phyloP scores from a whole-genome alignment of 2,113 vertebrate species.

The Tamias sibiricus region DNA sequence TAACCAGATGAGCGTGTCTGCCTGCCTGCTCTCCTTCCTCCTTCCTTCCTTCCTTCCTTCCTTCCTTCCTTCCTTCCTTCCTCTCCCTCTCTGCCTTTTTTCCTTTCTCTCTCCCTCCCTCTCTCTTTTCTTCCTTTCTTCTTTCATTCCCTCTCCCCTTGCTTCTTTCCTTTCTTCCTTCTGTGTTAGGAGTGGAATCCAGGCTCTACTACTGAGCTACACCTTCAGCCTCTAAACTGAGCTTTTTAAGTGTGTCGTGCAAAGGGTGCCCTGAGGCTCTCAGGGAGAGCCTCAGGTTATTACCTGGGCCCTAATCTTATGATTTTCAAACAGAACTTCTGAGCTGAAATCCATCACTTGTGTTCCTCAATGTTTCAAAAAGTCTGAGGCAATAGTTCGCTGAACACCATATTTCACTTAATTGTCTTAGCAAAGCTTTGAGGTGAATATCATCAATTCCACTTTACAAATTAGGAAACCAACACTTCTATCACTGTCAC shows the following conservation, averaged over 20 bases:
- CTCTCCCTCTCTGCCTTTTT: no score
- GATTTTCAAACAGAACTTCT: not conserved
- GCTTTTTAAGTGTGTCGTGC: not conserved
- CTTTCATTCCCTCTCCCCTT: no score
- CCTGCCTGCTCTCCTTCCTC: no score
- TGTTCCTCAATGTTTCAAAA: not conserved
- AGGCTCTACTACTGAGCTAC: no score
- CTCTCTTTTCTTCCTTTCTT: no score
- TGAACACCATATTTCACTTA: not conserved
- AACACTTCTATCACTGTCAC: not conserved
- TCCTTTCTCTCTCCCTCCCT: no score
- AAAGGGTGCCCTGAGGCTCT: not conserved
- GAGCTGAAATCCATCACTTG: not conserved
- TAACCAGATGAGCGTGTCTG: not conserved
- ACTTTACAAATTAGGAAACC: not conserved
- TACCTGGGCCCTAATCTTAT: not conserved
- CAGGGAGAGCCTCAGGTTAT: not conserved
- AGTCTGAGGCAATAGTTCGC: not conserved
- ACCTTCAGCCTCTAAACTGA: not conserved
- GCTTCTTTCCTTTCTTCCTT: no score
- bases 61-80: no score
- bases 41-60: no score
- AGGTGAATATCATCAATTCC: not conserved
- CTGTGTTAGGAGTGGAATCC: no score
- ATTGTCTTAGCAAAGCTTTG: not conserved